Percentiles rank a stretch among this genome's conserved stretches.
phyloP scores from a whole-genome alignment of 2,888 invertebrate genomes.

The Stegophylla sp. region DNA sequence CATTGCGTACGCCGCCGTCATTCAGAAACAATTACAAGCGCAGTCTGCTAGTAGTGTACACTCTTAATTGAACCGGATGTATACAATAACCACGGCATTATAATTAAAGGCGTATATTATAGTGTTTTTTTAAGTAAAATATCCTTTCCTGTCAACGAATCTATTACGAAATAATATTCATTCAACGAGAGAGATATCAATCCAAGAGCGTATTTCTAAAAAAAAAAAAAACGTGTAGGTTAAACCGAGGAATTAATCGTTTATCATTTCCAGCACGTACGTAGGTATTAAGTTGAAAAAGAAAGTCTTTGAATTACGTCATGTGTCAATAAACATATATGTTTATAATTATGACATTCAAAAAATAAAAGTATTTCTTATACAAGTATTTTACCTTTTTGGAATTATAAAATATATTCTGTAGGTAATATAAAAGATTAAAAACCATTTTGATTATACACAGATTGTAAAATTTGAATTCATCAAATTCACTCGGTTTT shows the following conservation, averaged over 20 bases:
- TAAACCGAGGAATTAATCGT: not conserved
- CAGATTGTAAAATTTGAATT: not conserved
- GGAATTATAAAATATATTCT: not conserved
- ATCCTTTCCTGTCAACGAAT: not conserved
- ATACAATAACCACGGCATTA: slow-evolving; percentile 25
- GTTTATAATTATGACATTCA: not conserved
- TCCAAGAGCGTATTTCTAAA: not conserved
- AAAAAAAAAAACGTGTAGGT: not conserved
- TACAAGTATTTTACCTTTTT: not conserved
- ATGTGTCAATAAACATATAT: not conserved
- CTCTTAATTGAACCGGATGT: slow-evolving; percentile 34
- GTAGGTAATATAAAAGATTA: not conserved
- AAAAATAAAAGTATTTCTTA: not conserved
- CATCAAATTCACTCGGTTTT: not conserved
- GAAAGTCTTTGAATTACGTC: not conserved
- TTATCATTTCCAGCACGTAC: not conserved
- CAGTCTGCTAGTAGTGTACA: not conserved
- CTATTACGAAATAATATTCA: not conserved
- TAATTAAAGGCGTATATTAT: not conserved
- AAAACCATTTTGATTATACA: not conserved
- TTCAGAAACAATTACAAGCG: slow-evolving; percentile 40
- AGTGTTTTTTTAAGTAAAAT: not conserved
- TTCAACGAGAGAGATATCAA: not conserved
- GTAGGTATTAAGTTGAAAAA: too few species aligned
- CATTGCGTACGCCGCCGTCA: slow-evolving; percentile 8